Conservation (phyloP, 2,797 vertebrate species). For the Thunnus albacares region DNA sequence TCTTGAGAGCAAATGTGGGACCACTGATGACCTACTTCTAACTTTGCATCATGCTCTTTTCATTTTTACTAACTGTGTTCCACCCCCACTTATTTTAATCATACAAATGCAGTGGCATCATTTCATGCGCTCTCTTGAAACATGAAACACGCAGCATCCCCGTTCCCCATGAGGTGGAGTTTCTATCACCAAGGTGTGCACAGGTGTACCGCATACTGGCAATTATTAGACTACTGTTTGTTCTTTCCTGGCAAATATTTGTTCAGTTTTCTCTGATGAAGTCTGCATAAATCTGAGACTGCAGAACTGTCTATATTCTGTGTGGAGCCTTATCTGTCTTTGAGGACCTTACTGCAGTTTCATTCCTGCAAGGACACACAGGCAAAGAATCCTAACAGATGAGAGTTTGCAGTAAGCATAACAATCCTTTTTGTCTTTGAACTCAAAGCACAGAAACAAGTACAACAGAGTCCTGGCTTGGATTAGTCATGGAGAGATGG, state of each 20-base stretch:
- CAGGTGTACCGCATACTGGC: neutral
- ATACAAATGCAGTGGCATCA: neutral
- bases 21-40: no score
- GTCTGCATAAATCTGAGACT: neutral
- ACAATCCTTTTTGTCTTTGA: conserved; percentile 56
- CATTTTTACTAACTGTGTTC: neutral
- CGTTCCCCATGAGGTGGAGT: rapidly evolving
- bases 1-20: no score
- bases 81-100: neutral
- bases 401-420: conserved; percentile 26
- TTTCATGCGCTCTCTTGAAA: neutral
- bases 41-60: no score
- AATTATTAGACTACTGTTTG: neutral
- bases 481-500: conserved; percentile 24
- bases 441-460: conserved; percentile 40
- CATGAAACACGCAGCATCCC: neutral
- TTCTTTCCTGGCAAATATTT: conserved; percentile 5
- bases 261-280: conserved; percentile 6
- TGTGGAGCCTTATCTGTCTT: conserved; percentile 43
- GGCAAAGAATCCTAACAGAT: conserved; percentile 9
- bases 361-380: conserved; percentile 38
- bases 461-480: conserved; percentile 11
- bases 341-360: conserved; percentile 1
- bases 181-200: neutral
- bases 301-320: neutral